phyloP scores from a whole-genome alignment of 2,888 invertebrate genomes.

The Xanthia icteritia region DNA sequence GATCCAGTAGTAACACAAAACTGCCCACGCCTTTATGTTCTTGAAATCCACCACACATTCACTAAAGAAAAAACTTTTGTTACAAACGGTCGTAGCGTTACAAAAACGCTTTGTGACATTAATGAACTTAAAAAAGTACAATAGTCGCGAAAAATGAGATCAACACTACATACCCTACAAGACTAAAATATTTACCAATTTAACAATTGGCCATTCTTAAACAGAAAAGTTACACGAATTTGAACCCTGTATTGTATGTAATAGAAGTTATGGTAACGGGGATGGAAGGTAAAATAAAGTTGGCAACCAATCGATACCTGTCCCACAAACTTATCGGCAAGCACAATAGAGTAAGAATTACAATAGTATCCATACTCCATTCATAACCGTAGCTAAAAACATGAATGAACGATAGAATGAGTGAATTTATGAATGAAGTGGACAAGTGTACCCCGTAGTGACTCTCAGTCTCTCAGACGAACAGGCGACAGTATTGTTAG shows the following conservation, averaged over 20 bases:
- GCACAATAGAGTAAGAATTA: slow-evolving; percentile 68
- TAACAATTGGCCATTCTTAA: background rate
- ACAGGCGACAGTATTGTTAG: slow-evolving; percentile 78
- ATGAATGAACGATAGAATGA: slow-evolving; percentile 81
- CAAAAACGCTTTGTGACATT: slow-evolving; percentile 67
- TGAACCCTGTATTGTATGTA: rapidly evolving
- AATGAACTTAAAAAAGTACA: slow-evolving; percentile 75
- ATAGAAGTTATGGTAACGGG: slow-evolving; percentile 4
- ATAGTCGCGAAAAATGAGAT: slow-evolving; percentile 69
- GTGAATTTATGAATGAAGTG: slow-evolving; percentile 76
- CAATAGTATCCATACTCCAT: slow-evolving; percentile 78
- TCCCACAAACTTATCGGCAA: slow-evolving; percentile 71
- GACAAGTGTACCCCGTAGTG: slow-evolving; percentile 80
- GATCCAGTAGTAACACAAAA: slow-evolving; percentile 45
- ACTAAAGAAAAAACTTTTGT: slow-evolving; percentile 55
- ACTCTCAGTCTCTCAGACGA: slow-evolving; percentile 72
- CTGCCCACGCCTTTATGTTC: slow-evolving; percentile 53
- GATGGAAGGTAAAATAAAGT: slow-evolving; percentile 16
- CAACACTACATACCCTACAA: slow-evolving; percentile 49
- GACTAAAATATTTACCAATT: slow-evolving; percentile 42
- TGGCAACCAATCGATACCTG: slow-evolving; percentile 70
- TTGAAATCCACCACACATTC: slow-evolving; percentile 53
- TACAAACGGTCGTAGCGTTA: slow-evolving; percentile 49
- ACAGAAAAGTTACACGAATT: slow-evolving; percentile 5
- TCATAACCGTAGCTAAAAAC: slow-evolving; percentile 79